These are phyloP conservation scores for Aphelenchoides besseyi DNA, from an alignment of 1,140 invertebrate genomes.

Conservation along the genomic window DNA sequence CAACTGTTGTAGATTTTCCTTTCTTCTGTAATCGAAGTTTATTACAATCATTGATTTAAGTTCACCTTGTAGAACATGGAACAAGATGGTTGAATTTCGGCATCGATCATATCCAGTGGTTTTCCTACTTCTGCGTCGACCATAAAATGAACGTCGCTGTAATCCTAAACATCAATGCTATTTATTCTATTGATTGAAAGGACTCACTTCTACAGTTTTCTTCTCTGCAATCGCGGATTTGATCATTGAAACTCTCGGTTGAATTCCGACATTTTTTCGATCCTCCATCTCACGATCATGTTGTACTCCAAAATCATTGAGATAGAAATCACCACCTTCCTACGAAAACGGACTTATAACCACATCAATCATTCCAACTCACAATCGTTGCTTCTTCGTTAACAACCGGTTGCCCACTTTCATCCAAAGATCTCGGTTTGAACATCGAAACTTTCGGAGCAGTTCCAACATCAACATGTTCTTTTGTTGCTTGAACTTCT, in stretches of 20 bases:
- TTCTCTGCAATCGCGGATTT: not conserved
- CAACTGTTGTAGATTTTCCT: not conserved
- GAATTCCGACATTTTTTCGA: not conserved
- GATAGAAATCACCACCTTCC: slow-evolving; percentile 5
- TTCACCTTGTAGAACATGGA: slow-evolving; percentile 14
- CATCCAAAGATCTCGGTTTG: slow-evolving; percentile 7
- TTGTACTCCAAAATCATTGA: slow-evolving; percentile 1
- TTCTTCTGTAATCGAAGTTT: not conserved
- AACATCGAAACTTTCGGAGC: slow-evolving; percentile 16
- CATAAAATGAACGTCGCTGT: not conserved
- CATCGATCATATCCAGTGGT: not conserved
- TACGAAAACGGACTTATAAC: not conserved
- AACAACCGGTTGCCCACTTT: not conserved
- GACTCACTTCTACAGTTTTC: not conserved
- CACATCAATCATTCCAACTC: not conserved
- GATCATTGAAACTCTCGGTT: slow-evolving; percentile 8
- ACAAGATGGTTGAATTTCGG: not conserved
- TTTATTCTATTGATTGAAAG: not conserved
- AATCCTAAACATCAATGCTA: not conserved
- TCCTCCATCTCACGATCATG: slow-evolving; percentile 2
- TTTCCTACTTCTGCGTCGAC: not conserved
- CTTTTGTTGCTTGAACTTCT: slow-evolving; percentile 11
- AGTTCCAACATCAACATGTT: slow-evolving; percentile 15
- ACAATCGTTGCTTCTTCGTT: not conserved
- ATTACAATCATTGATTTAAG: not conserved